Conservation (phyloP, 2,888 invertebrate genomes). For the Reticulitermes lucifugus region DNA sequence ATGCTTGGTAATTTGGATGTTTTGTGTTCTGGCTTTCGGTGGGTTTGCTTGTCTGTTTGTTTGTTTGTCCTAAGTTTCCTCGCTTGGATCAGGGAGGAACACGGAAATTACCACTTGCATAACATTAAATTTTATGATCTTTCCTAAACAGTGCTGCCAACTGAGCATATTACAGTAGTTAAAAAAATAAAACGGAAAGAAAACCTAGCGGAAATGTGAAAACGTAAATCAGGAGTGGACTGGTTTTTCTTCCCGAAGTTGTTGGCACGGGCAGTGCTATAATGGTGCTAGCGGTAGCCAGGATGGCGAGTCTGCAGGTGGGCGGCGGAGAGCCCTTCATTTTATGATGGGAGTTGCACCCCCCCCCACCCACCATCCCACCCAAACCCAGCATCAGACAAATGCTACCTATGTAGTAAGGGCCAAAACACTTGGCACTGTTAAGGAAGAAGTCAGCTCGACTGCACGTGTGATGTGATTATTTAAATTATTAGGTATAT, state of each 20-base stretch:
- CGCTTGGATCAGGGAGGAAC: conserved; percentile 44
- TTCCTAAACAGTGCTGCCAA: conserved; percentile 50
- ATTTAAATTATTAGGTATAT: too few species aligned
- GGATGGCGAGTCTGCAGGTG: not conserved
- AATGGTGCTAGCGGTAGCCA: not conserved
- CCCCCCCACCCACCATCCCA: not conserved
- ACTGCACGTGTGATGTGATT: too few species aligned
- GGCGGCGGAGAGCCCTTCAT: not conserved
- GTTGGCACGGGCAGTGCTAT: conserved; percentile 5
- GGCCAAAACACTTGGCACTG: too few species aligned
- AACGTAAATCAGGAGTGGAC: conserved; percentile 46
- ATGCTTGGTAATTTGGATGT: conserved; percentile 52
- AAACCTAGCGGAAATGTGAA: conserved; percentile 47
- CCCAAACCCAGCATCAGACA: too few species aligned
- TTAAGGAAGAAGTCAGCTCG: too few species aligned
- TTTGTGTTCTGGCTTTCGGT: conserved; percentile 48
- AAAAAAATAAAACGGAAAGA: conserved; percentile 30
- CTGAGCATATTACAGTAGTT: conserved; percentile 47
- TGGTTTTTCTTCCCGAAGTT: conserved; percentile 27
- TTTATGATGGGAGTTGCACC: not conserved
- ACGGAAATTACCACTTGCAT: conserved; percentile 52
- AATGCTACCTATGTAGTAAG: too few species aligned
- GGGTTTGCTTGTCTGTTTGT: conserved; percentile 6
- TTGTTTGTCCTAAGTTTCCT: conserved; percentile 34
- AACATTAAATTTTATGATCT: conserved; percentile 51